Evolutionary conservation across 2,888 invertebrate species (phyloP).

Genomic region (Pterobdella sp.): DNA sequence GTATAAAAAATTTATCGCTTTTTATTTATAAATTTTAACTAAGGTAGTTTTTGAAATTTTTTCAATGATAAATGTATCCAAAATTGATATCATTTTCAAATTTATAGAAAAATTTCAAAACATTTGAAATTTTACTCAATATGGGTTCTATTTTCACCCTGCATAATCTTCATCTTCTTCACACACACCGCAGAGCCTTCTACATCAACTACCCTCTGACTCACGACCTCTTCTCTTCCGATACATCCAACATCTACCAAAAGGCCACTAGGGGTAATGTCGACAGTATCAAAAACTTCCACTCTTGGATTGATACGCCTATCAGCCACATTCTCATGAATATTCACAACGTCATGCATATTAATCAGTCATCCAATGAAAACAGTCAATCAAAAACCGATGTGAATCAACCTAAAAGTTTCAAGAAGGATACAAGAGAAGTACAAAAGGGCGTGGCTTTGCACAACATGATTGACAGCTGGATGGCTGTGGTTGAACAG

Average conservation of each 20-base stretch:
- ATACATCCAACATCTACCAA: neutral
- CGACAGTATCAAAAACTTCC: slow-evolving; percentile 39
- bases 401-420: no score
- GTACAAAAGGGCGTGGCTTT: slow-evolving; percentile 36
- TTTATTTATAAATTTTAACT: no score
- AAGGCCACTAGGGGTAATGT: slow-evolving; percentile 29
- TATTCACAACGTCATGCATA: slow-evolving; percentile 16
- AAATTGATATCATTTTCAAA: no score
- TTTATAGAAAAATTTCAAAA: no score
- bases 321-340: slow-evolving; percentile 41
- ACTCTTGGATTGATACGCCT: slow-evolving; percentile 44
- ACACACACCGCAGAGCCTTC: slow-evolving; percentile 6
- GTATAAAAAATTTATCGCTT: no score
- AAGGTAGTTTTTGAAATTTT: no score
- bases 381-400: neutral
- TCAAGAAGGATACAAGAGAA: no score
- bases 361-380: neutral
- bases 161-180: no score
- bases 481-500: slow-evolving; percentile 41
- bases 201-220: slow-evolving; percentile 2
- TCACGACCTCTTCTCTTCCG: neutral
- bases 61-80: no score
- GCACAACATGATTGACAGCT: slow-evolving; percentile 40
- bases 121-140: no score
- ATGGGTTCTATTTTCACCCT: no score